A percentile compares a stretch with the other conserved stretches of the same genome.
These are phyloP conservation scores for Labeo calbasu DNA, from an alignment of 2,797 vertebrate genomes.

Conservation along the genomic window DNA sequence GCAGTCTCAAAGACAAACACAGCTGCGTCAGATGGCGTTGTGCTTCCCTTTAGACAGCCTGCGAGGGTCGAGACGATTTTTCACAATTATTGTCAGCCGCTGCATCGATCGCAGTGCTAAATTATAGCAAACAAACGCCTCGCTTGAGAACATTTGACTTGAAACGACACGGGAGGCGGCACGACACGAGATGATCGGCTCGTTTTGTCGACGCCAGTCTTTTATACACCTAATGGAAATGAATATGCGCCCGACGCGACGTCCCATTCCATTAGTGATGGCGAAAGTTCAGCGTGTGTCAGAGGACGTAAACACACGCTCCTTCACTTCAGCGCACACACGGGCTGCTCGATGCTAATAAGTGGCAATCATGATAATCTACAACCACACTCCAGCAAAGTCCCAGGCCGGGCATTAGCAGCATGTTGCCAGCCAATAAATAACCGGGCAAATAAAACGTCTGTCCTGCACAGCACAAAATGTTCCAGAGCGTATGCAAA, in stretches of 20 bases:
- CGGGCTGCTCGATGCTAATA: slow-evolving; percentile 69
- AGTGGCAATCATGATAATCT: slow-evolving; percentile 83
- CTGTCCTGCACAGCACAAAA: slow-evolving; percentile 81
- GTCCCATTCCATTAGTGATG: slow-evolving; percentile 42
- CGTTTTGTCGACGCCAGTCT: slow-evolving; percentile 41
- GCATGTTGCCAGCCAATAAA: slow-evolving; percentile 79
- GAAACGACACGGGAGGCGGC: slow-evolving; percentile 33
- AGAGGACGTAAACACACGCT: slow-evolving; percentile 38
- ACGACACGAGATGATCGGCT: slow-evolving; percentile 43
- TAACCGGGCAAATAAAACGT: slow-evolving; percentile 80
- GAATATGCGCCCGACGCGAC: slow-evolving; percentile 47
- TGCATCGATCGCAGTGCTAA: slow-evolving; percentile 43
- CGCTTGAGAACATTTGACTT: slow-evolving; percentile 44
- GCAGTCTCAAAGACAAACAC: slow-evolving; percentile 38
- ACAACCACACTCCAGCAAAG: slow-evolving; percentile 83
- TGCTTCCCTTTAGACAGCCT: slow-evolving; percentile 3
- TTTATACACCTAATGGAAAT: slow-evolving; percentile 48
- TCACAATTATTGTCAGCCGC: slow-evolving; percentile 53
- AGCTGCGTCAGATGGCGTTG: not conserved
- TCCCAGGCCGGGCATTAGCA: slow-evolving; percentile 80
- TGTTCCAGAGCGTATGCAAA: slow-evolving; percentile 81
- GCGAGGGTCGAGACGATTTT: slow-evolving; percentile 27
- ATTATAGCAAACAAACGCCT: slow-evolving; percentile 56
- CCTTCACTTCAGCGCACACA: slow-evolving; percentile 35
- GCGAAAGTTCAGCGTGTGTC: slow-evolving; percentile 14